Conservation (phyloP, 23 tunicate genomes). For the Styela clava region DNA sequence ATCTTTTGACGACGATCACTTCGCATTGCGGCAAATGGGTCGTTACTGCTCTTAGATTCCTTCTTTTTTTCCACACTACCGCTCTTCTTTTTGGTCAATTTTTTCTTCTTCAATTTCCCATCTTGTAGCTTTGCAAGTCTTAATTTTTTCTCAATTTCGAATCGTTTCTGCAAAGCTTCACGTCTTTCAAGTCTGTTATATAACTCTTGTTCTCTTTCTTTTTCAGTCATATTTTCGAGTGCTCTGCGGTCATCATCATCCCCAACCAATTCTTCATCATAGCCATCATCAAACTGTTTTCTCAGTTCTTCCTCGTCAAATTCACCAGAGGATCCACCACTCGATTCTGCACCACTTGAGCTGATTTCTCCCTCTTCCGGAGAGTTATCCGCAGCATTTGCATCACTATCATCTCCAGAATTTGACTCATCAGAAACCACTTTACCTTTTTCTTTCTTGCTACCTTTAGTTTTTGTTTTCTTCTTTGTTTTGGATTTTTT, state of each 20-base stretch:
- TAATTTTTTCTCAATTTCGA: slow-evolving; percentile 94
- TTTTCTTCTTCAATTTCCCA: slow-evolving; percentile 39
- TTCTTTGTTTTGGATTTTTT: slow-evolving; percentile 53
- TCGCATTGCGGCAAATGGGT: slow-evolving; percentile 12
- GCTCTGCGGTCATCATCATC: slow-evolving; percentile 78
- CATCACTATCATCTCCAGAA: slow-evolving; percentile 15
- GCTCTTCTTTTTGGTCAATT: slow-evolving; percentile 31
- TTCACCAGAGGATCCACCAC: slow-evolving; percentile 25
- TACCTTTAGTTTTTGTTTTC: slow-evolving; percentile 37
- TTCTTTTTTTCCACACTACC: not conserved
- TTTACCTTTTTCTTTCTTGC: slow-evolving; percentile 21
- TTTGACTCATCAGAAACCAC: slow-evolving; percentile 44
- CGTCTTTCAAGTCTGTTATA: slow-evolving; percentile 87
- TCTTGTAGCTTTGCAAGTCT: slow-evolving; percentile 69
- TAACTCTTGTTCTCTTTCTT: slow-evolving; percentile 89
- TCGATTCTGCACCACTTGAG: slow-evolving; percentile 11
- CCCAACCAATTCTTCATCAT: slow-evolving; percentile 83
- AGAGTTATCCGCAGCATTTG: slow-evolving; percentile 53
- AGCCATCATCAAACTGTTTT: slow-evolving; percentile 92
- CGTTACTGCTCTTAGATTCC: not conserved
- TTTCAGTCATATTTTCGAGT: slow-evolving; percentile 92
- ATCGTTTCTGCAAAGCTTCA: slow-evolving; percentile 92
- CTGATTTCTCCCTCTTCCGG: slow-evolving; percentile 40
- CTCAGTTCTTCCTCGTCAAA: slow-evolving; percentile 88
- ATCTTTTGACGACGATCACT: slow-evolving; percentile 45